Evolutionary conservation across 2,113 vertebrate genomes (phyloP).

Genomic region (Thalassoma bifasciatum): DNA sequence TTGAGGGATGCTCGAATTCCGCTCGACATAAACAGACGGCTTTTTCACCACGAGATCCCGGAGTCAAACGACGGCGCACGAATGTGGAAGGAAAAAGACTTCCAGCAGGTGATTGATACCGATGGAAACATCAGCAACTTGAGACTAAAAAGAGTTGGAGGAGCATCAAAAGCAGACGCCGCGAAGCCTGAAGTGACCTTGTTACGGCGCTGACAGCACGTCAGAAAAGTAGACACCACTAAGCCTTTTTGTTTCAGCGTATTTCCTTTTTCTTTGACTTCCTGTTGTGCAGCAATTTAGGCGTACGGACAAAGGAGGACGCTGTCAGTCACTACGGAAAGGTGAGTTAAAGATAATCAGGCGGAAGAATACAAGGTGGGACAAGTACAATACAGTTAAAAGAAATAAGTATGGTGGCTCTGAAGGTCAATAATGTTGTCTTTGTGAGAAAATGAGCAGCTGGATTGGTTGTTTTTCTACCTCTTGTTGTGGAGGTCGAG

Average conservation of each 20-base stretch:
- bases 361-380: too few relatives aligned
- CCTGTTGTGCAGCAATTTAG: background rate
- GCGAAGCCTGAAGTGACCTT: slow-evolving; percentile 7
- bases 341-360: slow-evolving; percentile 20
- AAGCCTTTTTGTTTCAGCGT: background rate
- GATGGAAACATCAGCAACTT: slow-evolving; percentile 7
- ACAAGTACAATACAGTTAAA: too few relatives aligned
- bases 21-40: slow-evolving; percentile 48
- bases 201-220: background rate
- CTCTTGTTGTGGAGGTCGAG: too few relatives aligned
- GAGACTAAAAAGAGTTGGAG: background rate
- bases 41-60: slow-evolving; percentile 54
- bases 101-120: slow-evolving; percentile 28
- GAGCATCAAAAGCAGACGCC: background rate
- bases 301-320: background rate
- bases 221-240: slow-evolving; percentile 1
- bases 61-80: slow-evolving; percentile 1
- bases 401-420: too few relatives aligned
- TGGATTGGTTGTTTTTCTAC: too few relatives aligned
- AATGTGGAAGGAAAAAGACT: slow-evolving; percentile 1
- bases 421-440: too few relatives aligned
- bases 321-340: slow-evolving; percentile 10
- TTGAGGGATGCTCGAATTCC: slow-evolving; percentile 58
- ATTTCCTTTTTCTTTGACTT: background rate
- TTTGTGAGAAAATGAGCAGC: too few relatives aligned